Conservation (phyloP, 2,888 invertebrate species). For the Tetanocera ferruginea region DNA sequence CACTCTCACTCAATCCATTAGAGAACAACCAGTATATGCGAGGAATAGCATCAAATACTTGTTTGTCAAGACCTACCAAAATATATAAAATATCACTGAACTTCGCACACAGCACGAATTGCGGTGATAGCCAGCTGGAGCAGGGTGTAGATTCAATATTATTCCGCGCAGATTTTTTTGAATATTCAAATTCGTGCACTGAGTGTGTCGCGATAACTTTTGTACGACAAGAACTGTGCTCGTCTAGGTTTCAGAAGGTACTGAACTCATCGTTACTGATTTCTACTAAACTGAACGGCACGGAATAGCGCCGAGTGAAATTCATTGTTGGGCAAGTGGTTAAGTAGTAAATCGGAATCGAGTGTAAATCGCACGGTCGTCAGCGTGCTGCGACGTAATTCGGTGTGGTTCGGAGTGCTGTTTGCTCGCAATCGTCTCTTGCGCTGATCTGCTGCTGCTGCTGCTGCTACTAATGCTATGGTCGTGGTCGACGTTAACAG, state of each 20-base stretch:
- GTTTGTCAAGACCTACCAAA: conserved; percentile 7
- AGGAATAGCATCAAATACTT: neutral
- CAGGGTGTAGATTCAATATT: neutral
- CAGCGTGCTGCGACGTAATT: neutral
- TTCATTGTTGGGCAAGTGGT: conserved; percentile 18
- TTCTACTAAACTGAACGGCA: conserved; percentile 15
- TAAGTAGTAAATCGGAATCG: conserved; percentile 14
- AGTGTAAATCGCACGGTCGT: conserved; percentile 29
- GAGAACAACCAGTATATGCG: neutral
- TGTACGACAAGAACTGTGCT: conserved; percentile 54
- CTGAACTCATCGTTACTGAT: conserved; percentile 49
- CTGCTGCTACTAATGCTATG: neutral
- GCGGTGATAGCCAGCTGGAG: neutral
- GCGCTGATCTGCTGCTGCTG: neutral
- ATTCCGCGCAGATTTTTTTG: neutral
- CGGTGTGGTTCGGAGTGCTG: neutral
- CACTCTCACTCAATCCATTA: neutral
- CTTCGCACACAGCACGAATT: neutral
- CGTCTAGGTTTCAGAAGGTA: conserved; percentile 61
- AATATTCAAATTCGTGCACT: conserved; percentile 8
- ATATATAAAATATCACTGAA: neutral
- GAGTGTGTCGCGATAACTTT: conserved; percentile 24
- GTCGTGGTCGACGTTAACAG: neutral
- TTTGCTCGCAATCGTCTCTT: neutral
- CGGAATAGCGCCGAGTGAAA: neutral